Percentiles rank a stretch among this genome's conserved stretches.
Evolutionary conservation across 2,113 vertebrate genomes (phyloP).

Genomic region (Triplophysa dalaica): DNA sequence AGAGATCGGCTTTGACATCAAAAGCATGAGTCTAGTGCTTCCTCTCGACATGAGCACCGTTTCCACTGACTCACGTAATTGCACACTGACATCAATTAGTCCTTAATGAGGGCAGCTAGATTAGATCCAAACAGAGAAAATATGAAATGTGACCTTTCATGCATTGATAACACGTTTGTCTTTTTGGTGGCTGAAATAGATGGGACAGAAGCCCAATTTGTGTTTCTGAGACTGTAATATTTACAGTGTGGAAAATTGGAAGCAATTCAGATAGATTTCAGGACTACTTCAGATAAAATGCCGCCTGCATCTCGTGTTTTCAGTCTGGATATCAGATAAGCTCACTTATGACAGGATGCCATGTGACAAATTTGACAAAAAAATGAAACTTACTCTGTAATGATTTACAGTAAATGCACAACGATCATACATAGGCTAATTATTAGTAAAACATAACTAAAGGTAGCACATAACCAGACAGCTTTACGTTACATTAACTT

Average conservation of each 20-base stretch:
- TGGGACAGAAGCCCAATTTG: constrained; percentile 20
- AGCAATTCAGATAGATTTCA: background rate
- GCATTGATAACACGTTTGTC: constrained; percentile 29
- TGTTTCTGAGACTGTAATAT: constrained; percentile 5
- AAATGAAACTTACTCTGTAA: too few species aligned
- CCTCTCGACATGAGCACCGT: constrained; percentile 50
- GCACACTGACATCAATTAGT: constrained; percentile 52
- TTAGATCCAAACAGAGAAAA: constrained; percentile 49
- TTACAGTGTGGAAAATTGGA: constrained; percentile 21
- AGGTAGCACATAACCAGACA: too few species aligned
- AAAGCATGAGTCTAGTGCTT: constrained; percentile 39
- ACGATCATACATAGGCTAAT: too few species aligned
- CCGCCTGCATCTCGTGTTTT: constrained; percentile 11
- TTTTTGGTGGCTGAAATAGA: constrained; percentile 1
- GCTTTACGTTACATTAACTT: too few species aligned
- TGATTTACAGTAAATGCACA: too few species aligned
- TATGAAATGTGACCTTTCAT: constrained; percentile 50
- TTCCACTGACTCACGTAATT: constrained; percentile 47
- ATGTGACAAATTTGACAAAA: background rate
- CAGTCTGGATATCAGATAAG: constrained; percentile 8
- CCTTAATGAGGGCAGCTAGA: constrained; percentile 49
- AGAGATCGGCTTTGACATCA: constrained; percentile 44
- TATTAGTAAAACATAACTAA: too few species aligned
- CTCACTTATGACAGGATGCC: constrained; percentile 10
- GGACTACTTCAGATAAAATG: constrained; percentile 5